Evolutionary conservation across 2,113 vertebrate species (phyloP), one percentile per base, ranked within the genome.

Genomic region (Coturnix japonica): DNA sequence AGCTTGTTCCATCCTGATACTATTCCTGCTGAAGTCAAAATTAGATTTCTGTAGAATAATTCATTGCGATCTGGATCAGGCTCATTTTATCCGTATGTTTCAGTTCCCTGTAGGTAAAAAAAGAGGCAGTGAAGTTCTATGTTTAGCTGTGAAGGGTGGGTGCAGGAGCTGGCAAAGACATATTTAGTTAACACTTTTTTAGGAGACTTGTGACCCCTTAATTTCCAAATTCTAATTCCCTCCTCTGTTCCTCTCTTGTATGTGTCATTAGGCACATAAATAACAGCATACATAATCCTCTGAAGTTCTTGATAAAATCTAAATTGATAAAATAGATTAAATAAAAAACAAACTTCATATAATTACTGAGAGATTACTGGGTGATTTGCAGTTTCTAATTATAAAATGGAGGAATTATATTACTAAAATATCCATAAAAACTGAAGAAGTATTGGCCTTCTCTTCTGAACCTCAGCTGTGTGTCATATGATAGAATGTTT

Each of bases 391-490:
- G 33, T 31, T 93, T 72, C 44, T 88, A 87, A 70, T 87, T 91
- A 78, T 66, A 89, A 92, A 95, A 89, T 59, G 22, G 28, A 87
- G 28, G 26, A 69, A 69, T 81, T 75, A 43, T 76, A 88, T 86
- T 63, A 44, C 28, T 39, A 80, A 82, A 85, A 81, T 66, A 69
- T 61, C 33, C 30, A 72, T 41, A 31, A 86, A 64, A 39, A 60
- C 23, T 49, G 33, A 71, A 69, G 43, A 54, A 18, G n/a, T 61
- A 56, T 37, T 43, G 67, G 20, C 35, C 54, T 82, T 87, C 19
- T 41, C 46, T 33, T 65, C 13, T 49, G 44, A 57, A 53, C 10
- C 9, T 61, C 47, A 41, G 17, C 69, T 39, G 5, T 31, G 44
- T 75, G 22, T 49, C n/a, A 37, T 13, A 8, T 20, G 66, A 3